Evolutionary conservation across 2,888 invertebrate species (phyloP), one percentile per base, ranked within the genome.

Genomic region (Crematogaster levior): DNA sequence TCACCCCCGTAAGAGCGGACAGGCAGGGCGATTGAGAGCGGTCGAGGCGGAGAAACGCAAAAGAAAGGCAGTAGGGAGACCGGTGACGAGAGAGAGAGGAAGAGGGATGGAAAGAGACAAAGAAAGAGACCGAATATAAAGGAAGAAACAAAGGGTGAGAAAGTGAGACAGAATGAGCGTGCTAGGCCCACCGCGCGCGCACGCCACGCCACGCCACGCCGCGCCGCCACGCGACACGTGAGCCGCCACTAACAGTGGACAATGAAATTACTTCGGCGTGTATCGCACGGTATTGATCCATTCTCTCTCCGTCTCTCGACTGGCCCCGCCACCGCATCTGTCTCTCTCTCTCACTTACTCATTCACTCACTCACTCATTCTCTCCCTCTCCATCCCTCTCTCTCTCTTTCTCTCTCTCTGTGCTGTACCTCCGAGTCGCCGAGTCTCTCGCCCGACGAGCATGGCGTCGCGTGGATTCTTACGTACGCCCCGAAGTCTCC

Each of bases 241-340:
- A 92, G 88, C 91, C 89, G 88, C 89, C 89, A 91, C 92, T 92
- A 92, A 92, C 90, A 92, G 91, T 92, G 92, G 92, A 92, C 92
- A 92, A 92, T 92, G 92, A 92, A 92, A 92, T 92, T 92, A 92
- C 92, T 92, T 92, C 85, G 88, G 89, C 92, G 90, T 90, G 91
- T 92, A 92, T 92, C 90, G 91, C 88, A 87, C 88, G 86, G 91
- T 92, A 92, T 92, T 91, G 92, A 92, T 92, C 92, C 92, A 83
- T 87, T 88, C 86, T 82, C 86, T 86, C 88, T 84, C 73, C 70
- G 82, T 85, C 85, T 81, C 85, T 82, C 83, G 27, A 46, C 48
- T 82, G 10, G 51, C 48, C 74, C 63, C 73, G 66, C 81, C 70
- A 37, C 27, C 66, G 34, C 46, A 34, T 73, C 53, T 73, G 60